These are phyloP conservation scores for Auanema sp. DNA, from an alignment of 2,888 invertebrate genomes.

Conservation along the genomic window DNA sequence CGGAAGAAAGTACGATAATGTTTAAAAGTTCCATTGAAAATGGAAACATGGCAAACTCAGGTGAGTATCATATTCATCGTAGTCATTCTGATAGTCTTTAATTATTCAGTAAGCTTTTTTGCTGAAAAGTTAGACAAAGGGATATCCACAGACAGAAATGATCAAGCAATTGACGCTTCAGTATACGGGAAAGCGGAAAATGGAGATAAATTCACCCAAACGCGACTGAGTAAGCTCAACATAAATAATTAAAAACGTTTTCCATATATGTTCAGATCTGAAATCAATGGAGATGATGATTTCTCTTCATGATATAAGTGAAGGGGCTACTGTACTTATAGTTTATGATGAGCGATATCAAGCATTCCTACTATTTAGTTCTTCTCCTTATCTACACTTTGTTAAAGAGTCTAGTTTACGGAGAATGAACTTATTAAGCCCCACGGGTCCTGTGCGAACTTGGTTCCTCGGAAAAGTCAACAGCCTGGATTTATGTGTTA, in stretches of 20 bases:
- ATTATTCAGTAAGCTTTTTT: too few relatives aligned
- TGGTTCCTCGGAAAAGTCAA: conserved; percentile 54
- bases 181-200: too few relatives aligned
- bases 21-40: too few relatives aligned
- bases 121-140: too few relatives aligned
- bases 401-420: conserved; percentile 57
- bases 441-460: conserved; percentile 35
- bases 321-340: conserved; percentile 55
- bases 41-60: too few relatives aligned
- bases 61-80: too few relatives aligned
- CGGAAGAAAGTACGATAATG: too few relatives aligned
- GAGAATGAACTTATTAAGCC: conserved; percentile 38
- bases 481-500: conserved; percentile 56
- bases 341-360: conserved; percentile 55
- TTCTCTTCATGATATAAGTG: conserved; percentile 46
- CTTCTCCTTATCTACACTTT: conserved; percentile 48
- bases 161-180: too few relatives aligned
- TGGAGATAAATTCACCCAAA: conserved; percentile 20
- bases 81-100: too few relatives aligned
- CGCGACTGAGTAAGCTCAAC: conserved; percentile 12
- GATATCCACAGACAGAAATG: too few relatives aligned
- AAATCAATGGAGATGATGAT: conserved; percentile 32
- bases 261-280: conserved; percentile 4
- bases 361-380: conserved; percentile 52
- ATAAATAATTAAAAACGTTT: not conserved